Evolutionary conservation across 30 jellyfish, hydroid and myxozoan genomes (phyloP), one percentile per base, ranked within the genome.

Genomic region (Sanderia malayensis): DNA sequence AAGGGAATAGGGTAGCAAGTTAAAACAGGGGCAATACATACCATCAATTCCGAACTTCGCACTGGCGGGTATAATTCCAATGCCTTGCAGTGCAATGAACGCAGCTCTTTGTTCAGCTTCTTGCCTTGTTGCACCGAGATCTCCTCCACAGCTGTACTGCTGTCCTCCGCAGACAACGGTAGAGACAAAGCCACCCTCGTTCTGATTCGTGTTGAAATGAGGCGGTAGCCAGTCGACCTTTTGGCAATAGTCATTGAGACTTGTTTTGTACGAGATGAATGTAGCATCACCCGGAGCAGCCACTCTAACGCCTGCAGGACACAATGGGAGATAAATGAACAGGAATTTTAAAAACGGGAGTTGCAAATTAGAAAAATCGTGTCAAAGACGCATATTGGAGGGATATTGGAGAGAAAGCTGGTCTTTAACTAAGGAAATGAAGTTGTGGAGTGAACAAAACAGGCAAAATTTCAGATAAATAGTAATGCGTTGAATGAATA

Each of bases 41-140:
- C 99, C 93, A 49, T 84, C 99, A 25, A 70, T 30, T 8, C 84
- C 84, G 55, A 53, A 85, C 60, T 85, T 85, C 3, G 74, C 87
- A 37, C 77, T 66, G 23, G 58, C 76, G 10, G 84, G 82, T 31
- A 92, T 44, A 44, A 72, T 87, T n/a, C 95, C 95, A 41, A 92
- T 72, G 8, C 93, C 94, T 47, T 77, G 80, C 69, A 92, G 31
- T 2, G 96, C 99, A 10, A 76, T 80, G 52, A 79, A 87, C 32
- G 96, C 99, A 24, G 99, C 96, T 26, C 92, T 73, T 68, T 92
- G 99, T 62, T 92, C 99, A 25, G 96, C 93, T 25, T 85, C 99
- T 58, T 82, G 95, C 58, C 44, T 85, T 22, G 96, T 45, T 17
- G 94, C 83, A 13, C 88, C 95, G 20, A 41, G 55, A 45, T 83